Conservation (phyloP, 2,797 vertebrate genomes). For the Argya squamiceps region DNA sequence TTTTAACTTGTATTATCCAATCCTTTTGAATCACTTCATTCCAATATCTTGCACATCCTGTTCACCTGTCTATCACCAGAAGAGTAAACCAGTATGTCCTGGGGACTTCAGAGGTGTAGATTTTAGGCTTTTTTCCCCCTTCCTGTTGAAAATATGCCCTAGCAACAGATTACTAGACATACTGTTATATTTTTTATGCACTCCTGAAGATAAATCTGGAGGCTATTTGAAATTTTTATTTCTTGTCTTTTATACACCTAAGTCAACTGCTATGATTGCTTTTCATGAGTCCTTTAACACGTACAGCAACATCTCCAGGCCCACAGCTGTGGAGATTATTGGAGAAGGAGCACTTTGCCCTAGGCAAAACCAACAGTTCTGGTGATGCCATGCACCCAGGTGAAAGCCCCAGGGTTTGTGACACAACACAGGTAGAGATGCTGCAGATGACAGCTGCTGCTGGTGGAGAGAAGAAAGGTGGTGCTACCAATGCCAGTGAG, state of each 20-base stretch:
- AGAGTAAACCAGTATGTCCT: neutral
- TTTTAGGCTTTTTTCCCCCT: neutral
- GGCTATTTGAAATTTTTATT: neutral
- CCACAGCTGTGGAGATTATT: neutral
- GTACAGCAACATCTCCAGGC: neutral
- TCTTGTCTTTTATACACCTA: neutral
- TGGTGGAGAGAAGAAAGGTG: neutral
- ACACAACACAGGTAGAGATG: rapidly evolving
- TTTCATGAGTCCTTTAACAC: neutral
- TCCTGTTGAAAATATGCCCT: neutral
- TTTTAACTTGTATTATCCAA: neutral
- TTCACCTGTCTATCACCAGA: neutral
- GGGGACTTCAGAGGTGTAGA: rapidly evolving
- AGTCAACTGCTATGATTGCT: neutral
- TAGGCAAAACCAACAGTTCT: neutral
- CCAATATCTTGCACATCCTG: neutral
- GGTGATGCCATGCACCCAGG: rapidly evolving
- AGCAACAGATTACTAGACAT: neutral
- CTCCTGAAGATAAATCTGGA: neutral
- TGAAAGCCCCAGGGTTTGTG: rapidly evolving
- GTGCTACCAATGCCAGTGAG: neutral
- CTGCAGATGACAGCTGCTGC: neutral
- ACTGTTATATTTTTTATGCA: neutral
- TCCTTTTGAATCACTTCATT: neutral
- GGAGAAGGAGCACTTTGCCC: neutral